These are phyloP conservation scores for Pagetopsis macropterus DNA, from an alignment of 2,797 vertebrate genomes.

Conservation along the genomic window DNA sequence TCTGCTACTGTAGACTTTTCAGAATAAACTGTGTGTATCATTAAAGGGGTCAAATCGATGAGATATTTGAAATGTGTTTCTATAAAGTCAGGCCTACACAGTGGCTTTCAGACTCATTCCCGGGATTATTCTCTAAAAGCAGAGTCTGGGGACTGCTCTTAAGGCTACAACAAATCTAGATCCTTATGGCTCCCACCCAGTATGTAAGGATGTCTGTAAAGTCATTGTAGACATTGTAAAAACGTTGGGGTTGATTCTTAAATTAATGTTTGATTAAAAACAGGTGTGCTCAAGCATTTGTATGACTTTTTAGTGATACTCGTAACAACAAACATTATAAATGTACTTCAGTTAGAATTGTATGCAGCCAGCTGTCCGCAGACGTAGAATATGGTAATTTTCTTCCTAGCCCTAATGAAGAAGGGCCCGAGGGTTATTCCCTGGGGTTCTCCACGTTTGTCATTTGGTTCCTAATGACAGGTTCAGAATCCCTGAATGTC, in stretches of 20 bases:
- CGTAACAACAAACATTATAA: too few species aligned
- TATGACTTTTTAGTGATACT: too few species aligned
- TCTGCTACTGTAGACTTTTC: constrained; percentile 19
- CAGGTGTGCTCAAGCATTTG: too few species aligned
- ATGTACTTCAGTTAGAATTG: neutral
- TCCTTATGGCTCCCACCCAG: neutral
- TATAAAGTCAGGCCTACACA: neutral
- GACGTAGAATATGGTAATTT: too few species aligned
- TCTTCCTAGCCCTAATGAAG: too few species aligned
- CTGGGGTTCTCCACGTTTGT: too few species aligned
- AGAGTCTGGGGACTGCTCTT: neutral
- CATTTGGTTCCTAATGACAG: too few species aligned
- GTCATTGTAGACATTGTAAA: neutral
- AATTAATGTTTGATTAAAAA: too few species aligned
- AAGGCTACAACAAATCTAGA: neutral
- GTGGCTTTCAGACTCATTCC: constrained; percentile 5
- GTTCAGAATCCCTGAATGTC: too few species aligned
- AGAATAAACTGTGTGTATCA: constrained; percentile 10
- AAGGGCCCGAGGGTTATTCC: too few species aligned
- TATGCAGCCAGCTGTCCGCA: neutral
- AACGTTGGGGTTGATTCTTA: neutral
- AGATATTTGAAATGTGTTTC: constrained; percentile 17
- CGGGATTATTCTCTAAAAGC: neutral
- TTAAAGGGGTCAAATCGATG: constrained; percentile 43
- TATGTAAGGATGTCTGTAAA: neutral